A percentile compares a stretch with the other conserved stretches of the same genome.
Conservation (phyloP, 2,888 invertebrate genomes). For the Smittia sp. region DNA sequence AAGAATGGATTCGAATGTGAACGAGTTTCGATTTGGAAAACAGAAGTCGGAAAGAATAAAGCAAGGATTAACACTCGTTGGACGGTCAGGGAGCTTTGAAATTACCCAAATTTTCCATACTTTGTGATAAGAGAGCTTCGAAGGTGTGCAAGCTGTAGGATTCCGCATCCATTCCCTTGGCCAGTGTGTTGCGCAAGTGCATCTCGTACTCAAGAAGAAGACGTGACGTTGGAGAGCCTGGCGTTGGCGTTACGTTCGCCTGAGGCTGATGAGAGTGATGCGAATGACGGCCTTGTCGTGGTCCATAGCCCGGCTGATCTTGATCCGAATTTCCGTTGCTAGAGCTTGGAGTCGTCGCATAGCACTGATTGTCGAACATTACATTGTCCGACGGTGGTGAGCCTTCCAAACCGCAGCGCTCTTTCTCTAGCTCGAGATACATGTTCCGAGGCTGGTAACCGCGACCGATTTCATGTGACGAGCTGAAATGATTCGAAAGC, state of each 20-base stretch:
- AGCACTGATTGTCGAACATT: slow-evolving; percentile 93
- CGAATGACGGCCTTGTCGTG: slow-evolving; percentile 59
- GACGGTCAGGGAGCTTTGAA: slow-evolving; percentile 40
- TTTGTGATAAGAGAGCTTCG: slow-evolving; percentile 86
- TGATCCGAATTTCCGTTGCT: slow-evolving; percentile 90
- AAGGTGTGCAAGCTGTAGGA: slow-evolving; percentile 92
- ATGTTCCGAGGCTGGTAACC: slow-evolving; percentile 67
- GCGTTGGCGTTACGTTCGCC: slow-evolving; percentile 69
- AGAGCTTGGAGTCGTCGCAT: slow-evolving; percentile 90
- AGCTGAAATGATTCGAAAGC: slow-evolving; percentile 54
- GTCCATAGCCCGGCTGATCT: slow-evolving; percentile 65
- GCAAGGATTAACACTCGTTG: slow-evolving; percentile 41
- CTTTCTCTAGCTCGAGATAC: slow-evolving; percentile 76
- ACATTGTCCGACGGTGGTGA: slow-evolving; percentile 92
- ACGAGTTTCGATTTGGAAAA: slow-evolving; percentile 41
- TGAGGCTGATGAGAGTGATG: slow-evolving; percentile 65
- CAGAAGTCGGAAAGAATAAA: slow-evolving; percentile 30
- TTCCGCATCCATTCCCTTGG: slow-evolving; percentile 93
- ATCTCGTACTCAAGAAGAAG: slow-evolving; percentile 88
- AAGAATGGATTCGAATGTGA: slow-evolving; percentile 43
- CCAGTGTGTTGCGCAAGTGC: slow-evolving; percentile 87
- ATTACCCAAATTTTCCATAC: slow-evolving; percentile 91
- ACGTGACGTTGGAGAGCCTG: slow-evolving; percentile 80
- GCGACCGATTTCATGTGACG: slow-evolving; percentile 69
- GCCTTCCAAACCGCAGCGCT: slow-evolving; percentile 57